A percentile compares a stretch with the other conserved stretches of the same genome.
Conservation (phyloP, 2,888 invertebrate species). For the Saturnia pavonia region DNA sequence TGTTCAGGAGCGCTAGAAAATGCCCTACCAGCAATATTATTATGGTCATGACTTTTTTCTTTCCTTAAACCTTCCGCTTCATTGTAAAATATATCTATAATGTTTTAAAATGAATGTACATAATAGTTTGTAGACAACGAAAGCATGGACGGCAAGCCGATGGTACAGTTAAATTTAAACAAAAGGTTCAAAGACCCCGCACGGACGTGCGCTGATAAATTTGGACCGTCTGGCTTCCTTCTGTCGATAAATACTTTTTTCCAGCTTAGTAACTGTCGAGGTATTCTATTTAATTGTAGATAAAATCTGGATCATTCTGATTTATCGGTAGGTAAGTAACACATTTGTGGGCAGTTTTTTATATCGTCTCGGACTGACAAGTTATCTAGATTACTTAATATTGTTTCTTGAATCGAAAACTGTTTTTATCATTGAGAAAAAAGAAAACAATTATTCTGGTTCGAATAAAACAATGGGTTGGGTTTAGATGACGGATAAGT, state of each 20-base stretch:
- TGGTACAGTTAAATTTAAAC: conserved; percentile 41
- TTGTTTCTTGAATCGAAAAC: background rate
- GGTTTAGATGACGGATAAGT: background rate
- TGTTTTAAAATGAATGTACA: background rate
- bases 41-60: background rate
- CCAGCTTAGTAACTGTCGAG: conserved; percentile 15
- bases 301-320: background rate
- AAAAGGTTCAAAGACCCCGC: conserved; percentile 45
- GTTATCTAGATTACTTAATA: background rate
- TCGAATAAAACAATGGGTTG: background rate
- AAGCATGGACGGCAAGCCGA: conserved; percentile 14
- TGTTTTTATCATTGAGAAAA: background rate
- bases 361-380: background rate
- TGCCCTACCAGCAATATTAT: background rate
- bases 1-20: background rate
- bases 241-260: background rate
- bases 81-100: background rate
- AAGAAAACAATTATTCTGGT: background rate
- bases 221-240: conserved; percentile 27
- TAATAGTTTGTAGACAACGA: conserved; percentile 10
- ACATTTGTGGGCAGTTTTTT: background rate
- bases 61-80: background rate
- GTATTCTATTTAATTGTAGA: background rate
- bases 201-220: conserved; percentile 26
- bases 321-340: background rate